Evolutionary conservation across 2,797 vertebrate genomes (phyloP).

Genomic region (Platalea minor): DNA sequence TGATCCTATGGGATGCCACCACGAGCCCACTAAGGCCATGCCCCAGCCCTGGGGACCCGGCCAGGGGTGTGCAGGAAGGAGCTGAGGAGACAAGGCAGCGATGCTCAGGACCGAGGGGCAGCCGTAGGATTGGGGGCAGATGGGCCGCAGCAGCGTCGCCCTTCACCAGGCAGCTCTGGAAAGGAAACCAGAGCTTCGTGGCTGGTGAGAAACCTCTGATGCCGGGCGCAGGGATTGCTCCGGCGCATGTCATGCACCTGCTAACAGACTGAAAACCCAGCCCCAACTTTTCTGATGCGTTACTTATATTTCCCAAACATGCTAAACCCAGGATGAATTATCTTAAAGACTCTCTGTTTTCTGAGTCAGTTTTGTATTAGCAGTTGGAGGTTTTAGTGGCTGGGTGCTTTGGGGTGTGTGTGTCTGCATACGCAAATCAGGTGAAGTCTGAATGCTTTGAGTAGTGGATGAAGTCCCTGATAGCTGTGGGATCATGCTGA

Average conservation of each 20-base stretch:
- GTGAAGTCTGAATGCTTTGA: background rate
- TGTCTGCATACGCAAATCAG: background rate
- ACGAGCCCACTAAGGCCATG: background rate
- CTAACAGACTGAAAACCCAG: background rate
- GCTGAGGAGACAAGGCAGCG: background rate
- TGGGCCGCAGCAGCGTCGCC: background rate
- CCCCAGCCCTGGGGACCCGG: background rate
- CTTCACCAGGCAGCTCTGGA: background rate
- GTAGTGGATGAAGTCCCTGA: background rate
- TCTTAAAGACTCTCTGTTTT: background rate
- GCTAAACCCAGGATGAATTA: background rate
- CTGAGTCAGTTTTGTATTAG: background rate
- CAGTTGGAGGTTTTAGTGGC: background rate
- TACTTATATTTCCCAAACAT: background rate
- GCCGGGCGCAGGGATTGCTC: background rate
- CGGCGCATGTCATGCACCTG: fast-evolving
- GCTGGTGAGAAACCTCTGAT: background rate
- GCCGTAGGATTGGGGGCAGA: background rate
- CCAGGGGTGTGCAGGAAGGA: background rate
- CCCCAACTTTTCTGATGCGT: background rate
- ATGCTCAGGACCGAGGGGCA: background rate
- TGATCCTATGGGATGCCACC: background rate
- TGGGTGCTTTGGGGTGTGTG: background rate
- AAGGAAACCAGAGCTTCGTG: background rate
- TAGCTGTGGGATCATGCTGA: background rate